phyloP scores from a whole-genome alignment of 1,140 invertebrate species.

The Pogonus chalceus region DNA sequence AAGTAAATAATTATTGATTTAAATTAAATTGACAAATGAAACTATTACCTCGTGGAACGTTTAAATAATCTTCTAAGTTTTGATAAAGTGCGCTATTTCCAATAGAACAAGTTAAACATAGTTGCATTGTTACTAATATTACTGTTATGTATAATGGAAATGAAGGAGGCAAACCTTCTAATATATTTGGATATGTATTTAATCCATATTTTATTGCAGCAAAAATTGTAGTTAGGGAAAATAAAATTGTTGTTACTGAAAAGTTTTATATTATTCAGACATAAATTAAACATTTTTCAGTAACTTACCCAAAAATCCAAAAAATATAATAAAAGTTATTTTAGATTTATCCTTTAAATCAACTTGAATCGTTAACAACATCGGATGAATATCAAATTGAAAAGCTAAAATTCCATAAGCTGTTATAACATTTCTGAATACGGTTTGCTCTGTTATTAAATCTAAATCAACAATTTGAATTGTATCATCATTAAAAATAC shows the following conservation, averaged over 20 bases:
- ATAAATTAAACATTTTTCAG: constrained; percentile 2
- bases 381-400: constrained; percentile 71
- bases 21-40: constrained; percentile 1
- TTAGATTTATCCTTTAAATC: constrained; percentile 61
- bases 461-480: not conserved
- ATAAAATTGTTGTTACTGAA: constrained; percentile 50
- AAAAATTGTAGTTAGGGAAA: constrained; percentile 49
- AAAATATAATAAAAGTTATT: constrained; percentile 50
- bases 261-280: constrained; percentile 14
- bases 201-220: constrained; percentile 51
- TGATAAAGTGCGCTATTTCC: constrained; percentile 65
- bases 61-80: constrained; percentile 53
- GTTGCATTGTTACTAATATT: constrained; percentile 57
- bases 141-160: constrained; percentile 48
- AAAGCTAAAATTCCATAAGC: constrained; percentile 56
- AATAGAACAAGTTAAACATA: constrained; percentile 64
- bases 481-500: constrained; percentile 33
- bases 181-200: constrained; percentile 38
- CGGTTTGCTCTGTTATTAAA: constrained; percentile 9
- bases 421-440: constrained; percentile 41
- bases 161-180: constrained; percentile 51
- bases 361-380: constrained; percentile 65
- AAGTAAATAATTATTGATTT: constrained; percentile 25
- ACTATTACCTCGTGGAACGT: constrained; percentile 44
- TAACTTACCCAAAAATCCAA: constrained; percentile 49